Percentiles rank a stretch among this genome's conserved stretches.
These are phyloP conservation scores for Ficedula albicollis DNA, from an alignment of 2,797 vertebrate genomes.

Conservation along the genomic window DNA sequence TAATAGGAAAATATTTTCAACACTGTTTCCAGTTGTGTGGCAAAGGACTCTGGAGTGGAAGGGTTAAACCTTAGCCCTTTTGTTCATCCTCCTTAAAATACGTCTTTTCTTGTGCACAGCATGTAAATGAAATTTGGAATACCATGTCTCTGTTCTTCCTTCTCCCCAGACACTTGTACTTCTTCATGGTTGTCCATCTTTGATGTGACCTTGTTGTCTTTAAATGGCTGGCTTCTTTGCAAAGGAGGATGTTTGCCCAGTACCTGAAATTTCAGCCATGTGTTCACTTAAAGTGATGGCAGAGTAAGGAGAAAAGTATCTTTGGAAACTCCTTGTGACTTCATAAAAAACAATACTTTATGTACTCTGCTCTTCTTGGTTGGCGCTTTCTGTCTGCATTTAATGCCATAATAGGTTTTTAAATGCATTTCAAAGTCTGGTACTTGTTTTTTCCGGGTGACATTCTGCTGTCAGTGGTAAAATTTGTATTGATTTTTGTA, in stretches of 20 bases:
- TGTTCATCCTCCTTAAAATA: background rate
- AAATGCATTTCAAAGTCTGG: background rate
- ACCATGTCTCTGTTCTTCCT: background rate
- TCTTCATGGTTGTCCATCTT: background rate
- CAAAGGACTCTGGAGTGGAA: background rate
- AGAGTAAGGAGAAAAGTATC: background rate
- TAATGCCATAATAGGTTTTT: background rate
- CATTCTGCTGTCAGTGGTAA: background rate
- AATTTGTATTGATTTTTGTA: slow-evolving; percentile 22
- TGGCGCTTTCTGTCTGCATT: slow-evolving; percentile 16
- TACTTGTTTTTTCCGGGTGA: background rate
- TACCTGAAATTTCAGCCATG: background rate
- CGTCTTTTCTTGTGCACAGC: background rate
- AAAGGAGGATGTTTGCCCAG: background rate
- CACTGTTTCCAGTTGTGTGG: background rate
- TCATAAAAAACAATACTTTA: background rate
- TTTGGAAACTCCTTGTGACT: background rate
- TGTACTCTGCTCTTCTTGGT: background rate
- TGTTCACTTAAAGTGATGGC: background rate
- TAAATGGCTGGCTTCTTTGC: background rate
- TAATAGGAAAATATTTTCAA: background rate
- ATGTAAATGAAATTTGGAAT: background rate
- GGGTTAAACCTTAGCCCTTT: background rate
- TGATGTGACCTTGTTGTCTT: background rate
- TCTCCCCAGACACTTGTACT: background rate